Evolutionary conservation across 2,113 vertebrate genomes (phyloP), one percentile per base, ranked within the genome.

Genomic region (Motacilla alba): DNA sequence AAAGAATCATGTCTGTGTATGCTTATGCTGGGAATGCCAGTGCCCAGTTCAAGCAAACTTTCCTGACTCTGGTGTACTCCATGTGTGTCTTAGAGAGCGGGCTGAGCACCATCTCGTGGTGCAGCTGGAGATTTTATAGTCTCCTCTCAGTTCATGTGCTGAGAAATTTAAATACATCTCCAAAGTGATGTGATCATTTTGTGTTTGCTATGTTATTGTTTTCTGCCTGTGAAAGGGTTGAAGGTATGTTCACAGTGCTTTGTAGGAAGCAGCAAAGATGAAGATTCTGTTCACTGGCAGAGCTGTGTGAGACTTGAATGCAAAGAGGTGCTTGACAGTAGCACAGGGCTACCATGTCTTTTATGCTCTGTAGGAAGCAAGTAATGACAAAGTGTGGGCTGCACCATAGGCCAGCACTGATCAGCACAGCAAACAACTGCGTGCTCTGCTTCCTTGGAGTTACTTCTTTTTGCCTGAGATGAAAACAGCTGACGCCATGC

Each of bases 51-150:
- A 60, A 26, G 35, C 28, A 43, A 67, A 23, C 31, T 49, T 72
- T 33, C 27, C 33, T 67, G 27, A 5, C 49, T 60, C 16, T 46
- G 23, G 9, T 73, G 21, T 46, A 21, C 30, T 59, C 20, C 22
- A 3, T 35, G n/a, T 22, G 7, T 39, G 17, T 47, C 31, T 50
- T 41, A 21, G 18, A 59, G 78, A 88, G 52, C 35, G 28, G 27
- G 11, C 63, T 86, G 87, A 94, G 85, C 90, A 96, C 91, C 92
- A 95, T 53, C 96, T 96, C 6, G 82, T 90, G 94, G 95, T 78
- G 24, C 33, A 77, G 67, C 15, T 52, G 60, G 30, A 86, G 82
- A 80, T 74, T 90, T 76, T 69, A 30, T 58, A 14, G 21, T 75
- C 18, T 58, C 1, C 44, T 70, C 14, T 82, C n/a, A 18, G 13